These are phyloP conservation scores for Tethya wilhelma DNA, from an alignment of 37 sponge, comb jelly and placozoan genomes.

Conservation along the genomic window DNA sequence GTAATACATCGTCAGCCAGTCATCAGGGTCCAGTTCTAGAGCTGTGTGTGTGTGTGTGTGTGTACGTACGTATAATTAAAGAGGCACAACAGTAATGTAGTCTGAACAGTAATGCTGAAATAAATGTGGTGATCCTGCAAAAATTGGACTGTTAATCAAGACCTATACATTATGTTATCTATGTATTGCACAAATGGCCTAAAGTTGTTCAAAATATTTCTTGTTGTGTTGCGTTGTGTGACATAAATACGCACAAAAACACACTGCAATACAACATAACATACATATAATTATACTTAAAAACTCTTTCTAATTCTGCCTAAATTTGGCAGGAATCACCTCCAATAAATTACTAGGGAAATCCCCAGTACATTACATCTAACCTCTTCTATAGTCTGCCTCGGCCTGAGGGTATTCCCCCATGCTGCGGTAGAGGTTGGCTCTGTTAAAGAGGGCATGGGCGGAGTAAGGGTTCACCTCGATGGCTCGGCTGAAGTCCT, in stretches of 20 bases:
- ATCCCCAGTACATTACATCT: not conserved
- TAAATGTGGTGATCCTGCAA: not conserved
- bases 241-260: too few relatives aligned
- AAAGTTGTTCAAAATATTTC: too few relatives aligned
- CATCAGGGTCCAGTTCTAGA: conserved; percentile 41
- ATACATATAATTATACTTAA: not conserved
- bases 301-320: not conserved
- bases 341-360: not conserved
- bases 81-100: too few relatives aligned
- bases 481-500: conserved; percentile 68
- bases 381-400: conserved; percentile 82
- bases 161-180: too few relatives aligned
- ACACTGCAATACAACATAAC: not conserved
- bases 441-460: conserved; percentile 92
- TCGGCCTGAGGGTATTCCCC: conserved; percentile 65
- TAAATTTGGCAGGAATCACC: not conserved
- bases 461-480: conserved; percentile 73
- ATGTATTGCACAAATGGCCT: too few relatives aligned
- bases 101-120: too few relatives aligned
- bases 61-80: too few relatives aligned
- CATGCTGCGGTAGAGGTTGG: conserved; percentile 63
- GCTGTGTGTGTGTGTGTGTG: conserved; percentile 4
- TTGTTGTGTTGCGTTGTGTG: too few relatives aligned
- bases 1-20: conserved; percentile 35
- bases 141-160: too few relatives aligned